Conservation (phyloP, 2,888 invertebrate species). For the Adineta ricciae region DNA sequence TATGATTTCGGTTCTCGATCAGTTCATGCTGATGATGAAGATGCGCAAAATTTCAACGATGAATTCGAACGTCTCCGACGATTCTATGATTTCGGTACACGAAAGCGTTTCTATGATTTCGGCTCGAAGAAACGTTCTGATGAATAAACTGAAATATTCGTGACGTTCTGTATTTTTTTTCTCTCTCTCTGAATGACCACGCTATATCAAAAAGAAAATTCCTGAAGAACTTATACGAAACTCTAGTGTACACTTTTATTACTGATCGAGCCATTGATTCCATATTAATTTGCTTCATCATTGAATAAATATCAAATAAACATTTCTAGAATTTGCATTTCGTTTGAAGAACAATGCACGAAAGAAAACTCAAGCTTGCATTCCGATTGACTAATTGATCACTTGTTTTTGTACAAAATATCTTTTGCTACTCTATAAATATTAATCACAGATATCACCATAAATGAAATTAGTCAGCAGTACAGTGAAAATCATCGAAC, state of each 20-base stretch:
- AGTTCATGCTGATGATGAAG: neutral
- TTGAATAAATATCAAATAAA: neutral
- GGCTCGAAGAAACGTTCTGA: neutral
- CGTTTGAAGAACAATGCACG: neutral
- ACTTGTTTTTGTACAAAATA: no score
- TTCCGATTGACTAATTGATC: no score
- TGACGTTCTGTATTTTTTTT: neutral
- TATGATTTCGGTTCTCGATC: constrained; percentile 14
- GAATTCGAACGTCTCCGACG: neutral
- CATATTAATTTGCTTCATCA: neutral
- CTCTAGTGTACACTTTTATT: neutral
- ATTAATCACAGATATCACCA: no score
- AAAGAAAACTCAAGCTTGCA: neutral
- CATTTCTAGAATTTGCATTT: neutral
- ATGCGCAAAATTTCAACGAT: neutral
- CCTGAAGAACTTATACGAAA: neutral
- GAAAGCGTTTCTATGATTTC: constrained; percentile 21
- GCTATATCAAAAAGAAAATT: neutral
- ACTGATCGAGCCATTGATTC: neutral
- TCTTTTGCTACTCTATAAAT: no score
- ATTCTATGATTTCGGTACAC: neutral
- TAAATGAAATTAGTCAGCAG: no score
- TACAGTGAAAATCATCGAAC: neutral
- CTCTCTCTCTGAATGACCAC: neutral
- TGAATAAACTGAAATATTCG: neutral